Evolutionary conservation across 2,797 vertebrate genomes (phyloP).

Genomic region (Corythornis leucogaster): DNA sequence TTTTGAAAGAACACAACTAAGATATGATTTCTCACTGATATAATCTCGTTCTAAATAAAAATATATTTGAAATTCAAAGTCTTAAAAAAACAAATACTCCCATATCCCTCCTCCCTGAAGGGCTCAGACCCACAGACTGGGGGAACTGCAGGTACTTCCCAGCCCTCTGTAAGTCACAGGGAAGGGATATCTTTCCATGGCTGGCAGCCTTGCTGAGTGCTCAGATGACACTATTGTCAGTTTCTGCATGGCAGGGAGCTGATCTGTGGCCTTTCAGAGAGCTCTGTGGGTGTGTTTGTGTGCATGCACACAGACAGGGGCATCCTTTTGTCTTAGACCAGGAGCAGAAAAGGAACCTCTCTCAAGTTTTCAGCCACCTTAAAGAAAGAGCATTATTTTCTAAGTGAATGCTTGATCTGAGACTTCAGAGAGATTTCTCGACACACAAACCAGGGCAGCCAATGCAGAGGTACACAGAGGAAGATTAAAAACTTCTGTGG

Average conservation of each 20-base stretch:
- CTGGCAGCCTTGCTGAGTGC: not conserved
- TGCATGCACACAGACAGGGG: not conserved
- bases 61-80: not conserved
- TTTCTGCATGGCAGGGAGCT: not conserved
- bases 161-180: not conserved
- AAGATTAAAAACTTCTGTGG: not conserved
- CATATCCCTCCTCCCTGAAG: not conserved
- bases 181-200: not conserved
- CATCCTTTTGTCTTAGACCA: not conserved
- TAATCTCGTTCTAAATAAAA: slow-evolving; percentile 1
- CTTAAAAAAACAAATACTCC: not conserved
- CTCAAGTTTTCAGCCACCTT: not conserved
- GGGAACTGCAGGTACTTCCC: not conserved
- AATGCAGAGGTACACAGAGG: rapidly evolving
- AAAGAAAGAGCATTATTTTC: not conserved
- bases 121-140: not conserved
- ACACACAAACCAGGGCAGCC: not conserved
- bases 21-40: not conserved
- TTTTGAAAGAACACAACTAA: slow-evolving; percentile 11
- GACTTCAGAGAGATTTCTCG: not conserved
- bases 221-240: not conserved
- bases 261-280: not conserved
- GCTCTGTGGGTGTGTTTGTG: too few relatives aligned
- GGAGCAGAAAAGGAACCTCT: not conserved
- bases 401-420: not conserved